Base-by-base conservation (phyloP, 2,888 invertebrate species). In the Trissolcus brochymenae region DNA sequence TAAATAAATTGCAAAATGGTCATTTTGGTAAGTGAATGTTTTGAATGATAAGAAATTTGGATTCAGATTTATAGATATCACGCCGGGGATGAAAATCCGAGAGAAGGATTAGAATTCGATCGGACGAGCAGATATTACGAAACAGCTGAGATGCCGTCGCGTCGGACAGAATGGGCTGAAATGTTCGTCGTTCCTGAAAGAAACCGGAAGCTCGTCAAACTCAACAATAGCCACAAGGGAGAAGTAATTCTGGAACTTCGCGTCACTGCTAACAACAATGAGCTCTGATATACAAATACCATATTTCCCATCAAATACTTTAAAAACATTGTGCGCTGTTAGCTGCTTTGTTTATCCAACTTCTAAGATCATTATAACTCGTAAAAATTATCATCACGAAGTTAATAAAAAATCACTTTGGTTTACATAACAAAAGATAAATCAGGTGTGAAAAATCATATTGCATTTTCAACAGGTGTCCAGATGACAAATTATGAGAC, bases 181-280 rank as follows among this genome's bases (percentile, higher is more conserved):
- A 73, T 81, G 67, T 76, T 83, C 70, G 68, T 82, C 40, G 60
- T 70, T 17, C 79, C 82, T 16, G 84, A 83, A 74, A 80, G 77
- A 78, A 82, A 76, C 59, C 82, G 81, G 53, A 86, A 84, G 73
- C 72, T 84, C 54, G 72, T 82, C 75, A 84, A 83, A 76, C 76
- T 84, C 67, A 80, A 81, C 78, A 81, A 81, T 50, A 79, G 79
- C 79, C 83, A 79, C 51, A 87, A 84, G 77, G 86, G 85, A 41
- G 86, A 87, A 79, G 80, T 87, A 50, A 82, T 87, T 73, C 70
- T 87, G 73, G 87, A 87, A 66, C 82, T 87, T 62, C 86, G 87
- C 49, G 86, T 87, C 60, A 85, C 84, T 35, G 86, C 86, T 25
- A 87, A 86, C 81, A 85, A 85, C 80, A 82, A 84, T 54, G 81